phyloP scores from a whole-genome alignment of 2,113 vertebrate genomes.

The Ellobius talpinus region DNA sequence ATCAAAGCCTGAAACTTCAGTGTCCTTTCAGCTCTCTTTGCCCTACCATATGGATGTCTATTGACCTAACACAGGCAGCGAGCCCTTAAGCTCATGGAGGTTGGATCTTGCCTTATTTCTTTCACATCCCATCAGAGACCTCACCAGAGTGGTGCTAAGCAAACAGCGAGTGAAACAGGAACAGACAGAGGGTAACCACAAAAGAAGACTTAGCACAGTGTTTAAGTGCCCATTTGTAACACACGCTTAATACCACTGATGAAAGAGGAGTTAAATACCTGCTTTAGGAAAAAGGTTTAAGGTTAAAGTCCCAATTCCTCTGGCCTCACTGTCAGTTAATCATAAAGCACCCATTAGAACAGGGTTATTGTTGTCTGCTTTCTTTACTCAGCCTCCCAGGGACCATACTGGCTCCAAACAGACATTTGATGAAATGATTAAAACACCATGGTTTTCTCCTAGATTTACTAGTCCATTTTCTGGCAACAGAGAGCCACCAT shows the following conservation, averaged over 20 bases:
- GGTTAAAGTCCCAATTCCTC: slow-evolving; percentile 67
- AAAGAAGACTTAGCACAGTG: slow-evolving; percentile 53
- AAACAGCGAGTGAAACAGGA: slow-evolving; percentile 51
- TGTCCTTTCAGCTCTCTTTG: neutral
- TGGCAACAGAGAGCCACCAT: neutral
- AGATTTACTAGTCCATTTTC: neutral
- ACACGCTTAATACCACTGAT: slow-evolving; percentile 44
- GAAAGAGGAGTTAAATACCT: slow-evolving; percentile 76
- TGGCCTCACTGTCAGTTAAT: slow-evolving; percentile 53
- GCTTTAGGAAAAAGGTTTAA: slow-evolving; percentile 67
- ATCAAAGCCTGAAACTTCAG: neutral
- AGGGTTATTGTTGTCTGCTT: slow-evolving; percentile 5
- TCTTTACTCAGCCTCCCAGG: slow-evolving; percentile 50
- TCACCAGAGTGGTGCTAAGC: slow-evolving; percentile 40
- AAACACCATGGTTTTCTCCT: neutral
- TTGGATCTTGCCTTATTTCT: slow-evolving; percentile 28
- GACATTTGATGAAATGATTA: slow-evolving; percentile 47
- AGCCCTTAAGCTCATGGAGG: neutral
- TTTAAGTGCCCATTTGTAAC: slow-evolving; percentile 69
- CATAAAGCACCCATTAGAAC: slow-evolving; percentile 65
- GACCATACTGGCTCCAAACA: slow-evolving; percentile 6
- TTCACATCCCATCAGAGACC: slow-evolving; percentile 5
- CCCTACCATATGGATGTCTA: neutral
- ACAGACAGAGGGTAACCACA: slow-evolving; percentile 57
- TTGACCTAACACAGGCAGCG: neutral